Conservation (phyloP, 2,113 vertebrate genomes). For the Gobiocypris rarus region DNA sequence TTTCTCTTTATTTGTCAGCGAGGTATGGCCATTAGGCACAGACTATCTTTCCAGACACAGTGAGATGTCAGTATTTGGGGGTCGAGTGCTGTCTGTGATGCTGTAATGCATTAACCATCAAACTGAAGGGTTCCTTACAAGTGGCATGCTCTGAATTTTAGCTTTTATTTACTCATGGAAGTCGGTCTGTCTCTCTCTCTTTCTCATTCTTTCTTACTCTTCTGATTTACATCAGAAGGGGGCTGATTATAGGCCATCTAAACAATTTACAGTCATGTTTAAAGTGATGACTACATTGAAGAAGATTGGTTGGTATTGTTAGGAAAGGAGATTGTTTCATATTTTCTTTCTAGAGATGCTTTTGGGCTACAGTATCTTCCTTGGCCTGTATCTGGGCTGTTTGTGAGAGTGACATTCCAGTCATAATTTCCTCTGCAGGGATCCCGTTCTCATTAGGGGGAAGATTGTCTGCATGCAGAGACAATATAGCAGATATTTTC, state of each 20-base stretch:
- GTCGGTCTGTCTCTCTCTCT: not conserved
- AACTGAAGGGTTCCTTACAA: not conserved
- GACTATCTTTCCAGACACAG: not conserved
- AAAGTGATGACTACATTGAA: not conserved
- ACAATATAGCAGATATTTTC: not conserved
- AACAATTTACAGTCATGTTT: not conserved
- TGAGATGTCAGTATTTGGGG: slow-evolving; percentile 6
- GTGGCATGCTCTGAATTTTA: not conserved
- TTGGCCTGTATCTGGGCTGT: not conserved
- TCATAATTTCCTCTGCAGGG: not conserved
- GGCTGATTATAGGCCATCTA: too few species aligned
- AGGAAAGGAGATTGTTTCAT: not conserved
- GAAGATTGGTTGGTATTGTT: not conserved
- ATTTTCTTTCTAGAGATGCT: not conserved
- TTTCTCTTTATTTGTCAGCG: not conserved
- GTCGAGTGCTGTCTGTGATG: not conserved
- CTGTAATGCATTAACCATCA: slow-evolving; percentile 10
- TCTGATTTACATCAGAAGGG: not conserved
- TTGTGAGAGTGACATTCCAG: not conserved
- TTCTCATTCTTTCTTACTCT: not conserved
- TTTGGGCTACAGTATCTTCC: not conserved
- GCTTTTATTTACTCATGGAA: not conserved
- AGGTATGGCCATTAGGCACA: not conserved
- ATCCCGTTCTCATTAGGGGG: not conserved
- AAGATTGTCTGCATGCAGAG: slow-evolving; percentile 3